Evolutionary conservation across 30 jellyfish, hydroid and myxozoan genomes (phyloP), one percentile per base, ranked within the genome.

Genomic region (Mastigias papua): DNA sequence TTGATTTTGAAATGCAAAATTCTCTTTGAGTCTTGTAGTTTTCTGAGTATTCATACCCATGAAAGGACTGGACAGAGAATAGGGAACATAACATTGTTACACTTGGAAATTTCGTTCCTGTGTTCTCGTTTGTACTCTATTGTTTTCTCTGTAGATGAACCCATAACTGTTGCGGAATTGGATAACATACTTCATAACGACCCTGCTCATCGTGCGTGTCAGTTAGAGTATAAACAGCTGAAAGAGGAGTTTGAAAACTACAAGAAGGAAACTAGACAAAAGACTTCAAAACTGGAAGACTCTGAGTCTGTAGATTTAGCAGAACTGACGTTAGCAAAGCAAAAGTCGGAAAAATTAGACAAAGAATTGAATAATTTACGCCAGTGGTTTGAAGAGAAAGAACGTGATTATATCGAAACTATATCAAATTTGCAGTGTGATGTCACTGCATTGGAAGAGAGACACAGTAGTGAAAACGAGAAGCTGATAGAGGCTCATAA

Each of bases 121-220:
- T n/a, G n/a, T n/a, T n/a, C n/a, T n/a, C n/a, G n/a, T n/a, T n/a
- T 46, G 13, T 46, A 46, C 8, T 6, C 60, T 46, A 27, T 63
- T 42, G 23, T 1, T 9, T 63, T 63, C 46, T 4, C 62, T 34
- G 60, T 73, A 78, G 90, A 73, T 3, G 32, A 60, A 27, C 89
- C 90, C 15, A 37, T 91, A 21, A 64, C 92, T 17, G 92, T 46
- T 33, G 86, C 96, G 20, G 97, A 94, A 30, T 64, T 94, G 16
- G 97, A 93, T 54, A 92, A 83, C 86, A 64, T 82, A 42, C 86
- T 76, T 9, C 91, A 89, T 22, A 90, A 94, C 77, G 99, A 94
- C 76, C 91, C 97, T 19, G 70, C 89, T 0, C 99, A 88, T 80
- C 92, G 89, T 37, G 92, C 92, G 23, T 95, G 99, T 82, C 95